These are phyloP conservation scores for Epirrhoe tristata DNA, from an alignment of 2,888 invertebrate genomes.

Conservation along the genomic window DNA sequence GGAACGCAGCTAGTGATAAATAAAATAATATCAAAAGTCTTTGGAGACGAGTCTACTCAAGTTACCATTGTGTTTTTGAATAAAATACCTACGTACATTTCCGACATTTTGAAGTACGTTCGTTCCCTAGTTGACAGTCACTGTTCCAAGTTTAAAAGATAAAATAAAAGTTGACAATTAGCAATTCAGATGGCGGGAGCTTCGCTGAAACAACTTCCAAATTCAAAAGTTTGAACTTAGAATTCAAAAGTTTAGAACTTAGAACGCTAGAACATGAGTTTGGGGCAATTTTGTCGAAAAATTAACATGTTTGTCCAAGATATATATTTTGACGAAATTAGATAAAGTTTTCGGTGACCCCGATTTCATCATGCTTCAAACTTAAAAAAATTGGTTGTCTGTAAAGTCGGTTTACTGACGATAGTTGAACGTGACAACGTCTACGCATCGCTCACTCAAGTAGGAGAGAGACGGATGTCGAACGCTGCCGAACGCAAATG, in stretches of 20 bases:
- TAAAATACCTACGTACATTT: neutral
- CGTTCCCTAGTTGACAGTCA: neutral
- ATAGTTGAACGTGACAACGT: too few species aligned
- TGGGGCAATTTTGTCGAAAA: neutral
- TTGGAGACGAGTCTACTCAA: neutral
- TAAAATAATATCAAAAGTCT: neutral
- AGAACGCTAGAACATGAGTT: neutral
- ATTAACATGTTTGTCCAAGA: neutral
- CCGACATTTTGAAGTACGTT: conserved; percentile 1
- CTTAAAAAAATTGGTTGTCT: too few species aligned
- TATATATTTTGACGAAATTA: neutral
- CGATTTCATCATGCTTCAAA: too few species aligned
- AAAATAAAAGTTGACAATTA: conserved; percentile 16
- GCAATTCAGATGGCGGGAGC: conserved; percentile 10
- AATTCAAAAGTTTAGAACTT: conserved; percentile 2
- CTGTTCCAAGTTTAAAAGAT: conserved; percentile 2
- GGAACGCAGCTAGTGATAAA: too few species aligned
- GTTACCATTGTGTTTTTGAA: neutral
- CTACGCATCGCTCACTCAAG: too few species aligned
- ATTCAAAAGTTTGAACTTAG: conserved; percentile 11
- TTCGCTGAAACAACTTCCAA: conserved; percentile 6
- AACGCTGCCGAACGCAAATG: too few species aligned
- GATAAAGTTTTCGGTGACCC: neutral
- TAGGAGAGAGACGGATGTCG: too few species aligned
- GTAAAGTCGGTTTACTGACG: too few species aligned